Conservation (phyloP, 2,888 invertebrate genomes). For the Ennomos quercinarius region DNA sequence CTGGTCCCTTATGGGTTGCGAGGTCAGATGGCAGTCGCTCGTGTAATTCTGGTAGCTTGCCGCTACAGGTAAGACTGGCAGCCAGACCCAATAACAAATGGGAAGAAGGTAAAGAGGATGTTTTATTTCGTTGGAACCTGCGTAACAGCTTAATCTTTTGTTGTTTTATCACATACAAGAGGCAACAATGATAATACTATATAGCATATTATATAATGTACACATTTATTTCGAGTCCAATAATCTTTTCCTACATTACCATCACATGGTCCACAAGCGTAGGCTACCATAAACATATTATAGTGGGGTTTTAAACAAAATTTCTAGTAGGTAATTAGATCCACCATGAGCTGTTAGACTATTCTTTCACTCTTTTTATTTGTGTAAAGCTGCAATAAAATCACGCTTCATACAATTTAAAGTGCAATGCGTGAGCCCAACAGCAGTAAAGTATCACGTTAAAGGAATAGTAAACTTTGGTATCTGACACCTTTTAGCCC, state of each 20-base stretch:
- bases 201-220: no score
- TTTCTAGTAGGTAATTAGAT: slow-evolving; percentile 2
- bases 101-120: no score
- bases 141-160: no score
- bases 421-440: slow-evolving; percentile 32
- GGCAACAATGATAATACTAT: neutral
- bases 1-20: no score
- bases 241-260: no score
- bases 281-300: neutral
- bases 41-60: no score
- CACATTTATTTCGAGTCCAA: no score
- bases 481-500: slow-evolving; percentile 30
- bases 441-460: slow-evolving; percentile 33
- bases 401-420: slow-evolving; percentile 39
- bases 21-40: no score
- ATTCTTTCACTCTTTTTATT: slow-evolving; percentile 33
- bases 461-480: slow-evolving; percentile 28
- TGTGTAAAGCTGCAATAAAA: slow-evolving; percentile 39
- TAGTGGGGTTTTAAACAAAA: no score
- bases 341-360: neutral
- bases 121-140: no score
- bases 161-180: neutral
- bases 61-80: no score
- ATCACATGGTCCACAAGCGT: neutral
- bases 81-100: no score